phyloP scores from a whole-genome alignment of 2,113 vertebrate species.

The Madoqua kirkii region DNA sequence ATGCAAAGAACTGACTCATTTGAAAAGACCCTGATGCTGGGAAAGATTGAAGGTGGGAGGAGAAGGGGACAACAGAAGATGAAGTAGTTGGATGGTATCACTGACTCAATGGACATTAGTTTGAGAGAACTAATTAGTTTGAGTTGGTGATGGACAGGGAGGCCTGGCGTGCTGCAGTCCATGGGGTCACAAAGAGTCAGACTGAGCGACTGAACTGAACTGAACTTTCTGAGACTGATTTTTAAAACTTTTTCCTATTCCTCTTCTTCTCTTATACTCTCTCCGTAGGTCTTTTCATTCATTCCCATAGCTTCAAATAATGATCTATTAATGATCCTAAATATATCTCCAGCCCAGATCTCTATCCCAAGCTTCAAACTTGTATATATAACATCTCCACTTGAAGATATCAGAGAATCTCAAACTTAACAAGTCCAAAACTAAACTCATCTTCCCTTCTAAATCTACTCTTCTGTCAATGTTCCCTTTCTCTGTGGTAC shows the following conservation, averaged over 20 bases:
- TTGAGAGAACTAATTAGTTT: no score
- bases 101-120: background rate
- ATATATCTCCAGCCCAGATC: background rate
- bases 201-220: background rate
- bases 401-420: background rate
- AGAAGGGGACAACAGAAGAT: background rate
- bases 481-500: background rate
- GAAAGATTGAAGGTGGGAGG: background rate
- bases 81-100: background rate
- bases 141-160: background rate
- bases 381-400: background rate
- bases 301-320: background rate
- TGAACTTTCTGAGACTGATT: background rate
- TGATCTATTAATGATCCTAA: background rate
- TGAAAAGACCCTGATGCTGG: background rate
- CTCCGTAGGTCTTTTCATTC: background rate
- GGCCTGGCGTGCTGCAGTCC: background rate
- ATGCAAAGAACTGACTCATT: background rate
- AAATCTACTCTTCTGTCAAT: background rate
- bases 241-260: background rate
- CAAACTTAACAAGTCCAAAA: background rate
- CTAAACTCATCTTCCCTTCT: background rate
- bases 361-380: background rate
- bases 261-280: background rate
- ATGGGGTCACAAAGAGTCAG: background rate